These are phyloP conservation scores for Sesamia inferens DNA, from an alignment of 2,888 invertebrate species.

Conservation along the genomic window DNA sequence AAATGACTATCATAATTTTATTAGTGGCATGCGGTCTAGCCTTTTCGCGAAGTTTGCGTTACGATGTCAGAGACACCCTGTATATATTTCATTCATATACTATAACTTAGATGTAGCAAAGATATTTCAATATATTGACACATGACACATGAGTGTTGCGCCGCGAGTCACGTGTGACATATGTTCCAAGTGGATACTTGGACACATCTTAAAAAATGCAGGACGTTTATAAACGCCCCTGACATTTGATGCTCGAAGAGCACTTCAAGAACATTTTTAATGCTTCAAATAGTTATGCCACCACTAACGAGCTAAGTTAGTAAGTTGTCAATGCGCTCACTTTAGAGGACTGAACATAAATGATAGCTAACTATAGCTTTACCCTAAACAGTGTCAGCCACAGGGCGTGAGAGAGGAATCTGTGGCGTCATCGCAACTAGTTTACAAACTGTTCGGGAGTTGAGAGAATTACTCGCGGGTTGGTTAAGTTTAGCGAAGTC, in stretches of 20 bases:
- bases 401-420: conserved; percentile 32
- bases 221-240: too few species aligned
- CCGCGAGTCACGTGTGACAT: background rate
- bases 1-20: too few species aligned
- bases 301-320: conserved; percentile 47
- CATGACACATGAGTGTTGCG: too few species aligned
- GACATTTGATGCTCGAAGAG: background rate
- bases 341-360: conserved; percentile 19
- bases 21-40: too few species aligned
- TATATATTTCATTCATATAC: too few species aligned
- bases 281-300: conserved; percentile 3
- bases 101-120: too few species aligned
- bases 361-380: conserved; percentile 15
- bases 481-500: background rate
- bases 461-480: conserved; percentile 5
- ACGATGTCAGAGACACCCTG: too few species aligned
- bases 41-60: too few species aligned
- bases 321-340: conserved; percentile 34
- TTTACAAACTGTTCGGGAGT: conserved; percentile 30
- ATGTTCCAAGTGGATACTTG: background rate
- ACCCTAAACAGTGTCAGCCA: conserved; percentile 34
- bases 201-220: background rate
- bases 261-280: background rate
- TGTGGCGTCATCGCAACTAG: conserved; percentile 42
- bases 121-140: too few species aligned